Base-by-base conservation (phyloP, 2,113 vertebrate genomes). In the Daubentonia madagascariensis region DNA sequence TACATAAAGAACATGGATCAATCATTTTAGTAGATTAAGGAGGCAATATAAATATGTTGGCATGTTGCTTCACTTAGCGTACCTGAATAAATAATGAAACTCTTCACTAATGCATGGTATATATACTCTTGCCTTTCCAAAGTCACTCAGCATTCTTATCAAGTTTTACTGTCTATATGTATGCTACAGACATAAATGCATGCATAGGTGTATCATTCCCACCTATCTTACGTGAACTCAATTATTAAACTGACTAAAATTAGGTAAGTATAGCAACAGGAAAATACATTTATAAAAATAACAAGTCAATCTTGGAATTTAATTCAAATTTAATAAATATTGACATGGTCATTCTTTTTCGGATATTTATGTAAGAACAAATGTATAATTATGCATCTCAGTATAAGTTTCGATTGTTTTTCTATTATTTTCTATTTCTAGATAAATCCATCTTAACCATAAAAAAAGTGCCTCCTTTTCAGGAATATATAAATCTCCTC, bases 71-170 rank as follows among this genome's bases (percentile, higher is more conserved):
- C 99, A 98, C 98, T 99, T 99, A 99, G 98, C 92, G 98, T 97
- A 98, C 98, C 98, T 99, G 98, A 99, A 99, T 99, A 99, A 99
- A 98, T 99, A 98, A 99, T 98, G 97, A 98, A 98, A 98, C 72
- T 98, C 98, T 98, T 98, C 93, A 98, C 99, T 99, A 99, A 98
- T 97, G 98, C 97, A 98, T 95, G 91, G 97, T 96, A 93, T 76
- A 98, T 85, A 97, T 72, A 97, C 65, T 96, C 97, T 72, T 97
- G 96, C 67, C 94, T 98, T 97, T 91, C 97, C 97, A 98, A 96
- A 94, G 83, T 93, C 96, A 97, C 96, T 98, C 89, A 57, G 96
- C 93, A 97, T 92, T 92, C 90, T 89, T 97, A 91, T 59, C 88
- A 93, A 96, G 84, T 81, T 93, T 72, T 3, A 50, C 79, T 98